A percentile compares a stretch with the other conserved stretches of the same genome.
Conservation (phyloP, 2,888 invertebrate species). For the Scaptomyza parva region DNA sequence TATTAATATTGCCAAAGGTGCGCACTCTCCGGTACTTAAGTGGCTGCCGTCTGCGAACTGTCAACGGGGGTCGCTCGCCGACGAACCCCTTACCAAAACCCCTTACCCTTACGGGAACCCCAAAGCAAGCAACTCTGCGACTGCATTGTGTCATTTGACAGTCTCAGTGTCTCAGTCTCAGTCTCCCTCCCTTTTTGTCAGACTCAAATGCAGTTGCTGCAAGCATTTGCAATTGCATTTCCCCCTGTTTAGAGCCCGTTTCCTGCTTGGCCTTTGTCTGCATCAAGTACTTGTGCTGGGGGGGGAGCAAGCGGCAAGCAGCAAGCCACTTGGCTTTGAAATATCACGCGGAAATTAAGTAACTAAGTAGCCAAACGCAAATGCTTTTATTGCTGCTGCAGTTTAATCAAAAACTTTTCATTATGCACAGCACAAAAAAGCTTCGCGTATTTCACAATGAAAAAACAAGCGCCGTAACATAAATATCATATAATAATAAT, state of each 20-base stretch:
- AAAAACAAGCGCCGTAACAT: slow-evolving; percentile 53
- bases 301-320: slow-evolving; percentile 12
- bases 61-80: slow-evolving; percentile 65
- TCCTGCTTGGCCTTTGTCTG: slow-evolving; percentile 20
- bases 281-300: slow-evolving; percentile 30
- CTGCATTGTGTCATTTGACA: slow-evolving; percentile 78
- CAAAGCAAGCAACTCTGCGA: slow-evolving; percentile 2
- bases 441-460: slow-evolving; percentile 65
- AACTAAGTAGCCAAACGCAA: slow-evolving; percentile 71
- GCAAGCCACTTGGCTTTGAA: slow-evolving; percentile 51
- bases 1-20: slow-evolving; percentile 81
- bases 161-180: slow-evolving; percentile 49
- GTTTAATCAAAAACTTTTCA: slow-evolving; percentile 75
- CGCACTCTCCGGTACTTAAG: slow-evolving; percentile 77
- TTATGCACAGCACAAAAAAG: slow-evolving; percentile 50
- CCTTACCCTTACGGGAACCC: neutral
- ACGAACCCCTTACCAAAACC: slow-evolving; percentile 1
- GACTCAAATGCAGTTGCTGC: slow-evolving; percentile 31
- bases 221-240: slow-evolving; percentile 29
- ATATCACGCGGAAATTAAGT: slow-evolving; percentile 76
- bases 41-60: slow-evolving; percentile 79
- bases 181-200: slow-evolving; percentile 8
- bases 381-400: slow-evolving; percentile 15
- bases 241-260: slow-evolving; percentile 1
- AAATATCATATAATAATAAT: slow-evolving; percentile 55